Conservation (phyloP, 1,140 invertebrate genomes). For the Drosophila albomicans region DNA sequence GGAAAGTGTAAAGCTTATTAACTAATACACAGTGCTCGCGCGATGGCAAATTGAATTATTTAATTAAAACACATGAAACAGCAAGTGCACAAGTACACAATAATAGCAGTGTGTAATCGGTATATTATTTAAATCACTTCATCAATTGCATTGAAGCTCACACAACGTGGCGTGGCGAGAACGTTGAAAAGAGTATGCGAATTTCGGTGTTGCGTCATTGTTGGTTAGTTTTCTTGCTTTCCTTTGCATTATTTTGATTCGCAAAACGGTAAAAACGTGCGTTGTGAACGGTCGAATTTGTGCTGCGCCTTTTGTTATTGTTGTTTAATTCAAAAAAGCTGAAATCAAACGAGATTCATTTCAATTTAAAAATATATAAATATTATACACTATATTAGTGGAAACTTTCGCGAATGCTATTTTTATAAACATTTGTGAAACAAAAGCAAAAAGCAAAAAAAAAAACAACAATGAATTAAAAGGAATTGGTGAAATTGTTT, state of each 20-base stretch:
- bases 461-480: neutral
- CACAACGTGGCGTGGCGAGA: neutral
- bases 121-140: slow-evolving; percentile 3
- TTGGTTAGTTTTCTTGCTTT: slow-evolving; percentile 34
- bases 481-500: neutral
- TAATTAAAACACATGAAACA: slow-evolving; percentile 3
- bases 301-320: slow-evolving; percentile 17
- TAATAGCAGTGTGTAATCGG: neutral
- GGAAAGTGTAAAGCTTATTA: slow-evolving; percentile 18
- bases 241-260: slow-evolving; percentile 18
- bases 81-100: neutral
- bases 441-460: neutral
- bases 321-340: slow-evolving; percentile 9
- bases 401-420: neutral
- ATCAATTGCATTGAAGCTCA: neutral
- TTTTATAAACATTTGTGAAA: slow-evolving; percentile 13
- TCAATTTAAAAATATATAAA: neutral
- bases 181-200: slow-evolving; percentile 16
- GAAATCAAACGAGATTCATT: slow-evolving; percentile 1
- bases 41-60: slow-evolving; percentile 6
- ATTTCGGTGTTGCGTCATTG: neutral
- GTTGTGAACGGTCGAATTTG: slow-evolving; percentile 31
- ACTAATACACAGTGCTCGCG: slow-evolving; percentile 11
- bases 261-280: slow-evolving; percentile 38
- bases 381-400: neutral